A percentile compares a stretch with the other conserved stretches of the same genome.
These are phyloP conservation scores for Solenopsis fugax DNA, from an alignment of 1,140 invertebrate genomes.

Conservation along the genomic window DNA sequence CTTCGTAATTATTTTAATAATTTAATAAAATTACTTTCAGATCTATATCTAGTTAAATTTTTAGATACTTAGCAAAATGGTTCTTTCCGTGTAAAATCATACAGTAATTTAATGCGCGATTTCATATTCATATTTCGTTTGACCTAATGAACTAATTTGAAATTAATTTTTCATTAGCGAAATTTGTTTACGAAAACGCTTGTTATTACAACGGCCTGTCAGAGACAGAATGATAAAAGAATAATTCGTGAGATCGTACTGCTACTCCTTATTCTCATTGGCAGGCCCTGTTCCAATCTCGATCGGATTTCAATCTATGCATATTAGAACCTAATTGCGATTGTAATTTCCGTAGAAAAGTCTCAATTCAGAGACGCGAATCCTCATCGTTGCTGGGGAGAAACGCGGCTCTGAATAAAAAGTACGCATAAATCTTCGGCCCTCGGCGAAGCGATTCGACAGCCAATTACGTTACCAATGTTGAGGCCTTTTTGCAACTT, in stretches of 20 bases:
- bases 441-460: constrained; percentile 75
- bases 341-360: constrained; percentile 71
- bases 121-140: not conserved
- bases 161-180: constrained; percentile 12
- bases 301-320: constrained; percentile 69
- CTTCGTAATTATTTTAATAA: too few relatives aligned
- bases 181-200: constrained; percentile 14
- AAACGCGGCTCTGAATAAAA: constrained; percentile 65
- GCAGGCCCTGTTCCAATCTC: not conserved
- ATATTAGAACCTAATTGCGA: constrained; percentile 69
- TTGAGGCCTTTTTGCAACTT: constrained; percentile 72
- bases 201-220: not conserved
- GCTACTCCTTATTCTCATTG: constrained; percentile 11
- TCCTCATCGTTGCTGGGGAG: constrained; percentile 13
- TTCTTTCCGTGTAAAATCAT: not conserved
- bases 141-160: not conserved
- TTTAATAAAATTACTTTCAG: too few relatives aligned
- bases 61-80: too few relatives aligned
- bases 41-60: too few relatives aligned
- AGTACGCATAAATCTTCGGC: constrained; percentile 73
- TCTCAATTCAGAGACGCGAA: constrained; percentile 55
- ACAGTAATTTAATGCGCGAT: not conserved
- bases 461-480: constrained; percentile 76
- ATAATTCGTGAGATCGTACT: not conserved
- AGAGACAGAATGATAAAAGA: constrained; percentile 5